Evolutionary conservation across 1,140 invertebrate genomes (phyloP).

Genomic region (Aphis gossypii): DNA sequence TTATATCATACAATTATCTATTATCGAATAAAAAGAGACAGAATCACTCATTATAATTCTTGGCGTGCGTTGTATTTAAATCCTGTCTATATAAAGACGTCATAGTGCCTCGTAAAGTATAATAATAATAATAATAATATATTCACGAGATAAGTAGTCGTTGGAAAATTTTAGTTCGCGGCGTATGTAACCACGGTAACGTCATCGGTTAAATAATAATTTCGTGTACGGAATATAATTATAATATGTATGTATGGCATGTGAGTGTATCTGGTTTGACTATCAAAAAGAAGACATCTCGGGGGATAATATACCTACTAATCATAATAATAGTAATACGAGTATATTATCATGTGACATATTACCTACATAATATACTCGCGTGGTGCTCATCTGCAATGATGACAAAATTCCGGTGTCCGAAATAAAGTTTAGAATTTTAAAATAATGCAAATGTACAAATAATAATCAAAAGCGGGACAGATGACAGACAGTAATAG

Average conservation of each 20-base stretch:
- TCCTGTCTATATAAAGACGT: background rate
- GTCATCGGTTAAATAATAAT: conserved; percentile 26
- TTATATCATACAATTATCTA: conserved; percentile 3
- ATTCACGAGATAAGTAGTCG: background rate
- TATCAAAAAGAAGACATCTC: background rate
- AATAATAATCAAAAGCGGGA: background rate
- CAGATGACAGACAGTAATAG: too few relatives aligned
- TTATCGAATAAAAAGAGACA: background rate
- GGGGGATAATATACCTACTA: background rate
- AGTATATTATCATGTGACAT: background rate
- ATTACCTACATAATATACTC: background rate
- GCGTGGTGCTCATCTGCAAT: background rate
- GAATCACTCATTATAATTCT: conserved; percentile 2
- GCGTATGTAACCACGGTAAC: background rate
- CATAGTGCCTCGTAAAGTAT: background rate
- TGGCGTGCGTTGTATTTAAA: background rate
- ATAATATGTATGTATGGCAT: background rate
- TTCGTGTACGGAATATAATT: conserved; percentile 24
- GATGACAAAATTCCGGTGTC: background rate
- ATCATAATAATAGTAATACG: background rate
- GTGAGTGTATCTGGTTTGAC: background rate
- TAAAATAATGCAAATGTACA: background rate
- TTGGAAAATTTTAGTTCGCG: background rate
- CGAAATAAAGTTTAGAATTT: background rate
- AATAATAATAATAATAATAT: conserved; percentile 28